Conservation (phyloP, 2,797 vertebrate genomes). For the Nasua narica region DNA sequence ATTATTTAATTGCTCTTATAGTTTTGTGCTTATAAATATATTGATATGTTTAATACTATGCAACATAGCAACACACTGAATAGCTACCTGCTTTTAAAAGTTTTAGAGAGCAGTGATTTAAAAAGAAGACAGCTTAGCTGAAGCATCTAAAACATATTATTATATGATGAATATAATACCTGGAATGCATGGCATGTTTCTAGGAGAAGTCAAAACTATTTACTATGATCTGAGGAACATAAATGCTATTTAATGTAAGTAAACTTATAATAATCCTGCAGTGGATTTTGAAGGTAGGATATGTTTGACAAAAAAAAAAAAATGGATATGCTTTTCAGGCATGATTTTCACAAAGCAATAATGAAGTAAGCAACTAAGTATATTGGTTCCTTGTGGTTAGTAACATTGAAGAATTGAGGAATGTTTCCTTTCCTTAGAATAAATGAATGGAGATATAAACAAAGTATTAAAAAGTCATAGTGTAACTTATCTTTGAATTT, state of each 20-base stretch:
- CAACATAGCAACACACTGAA: neutral
- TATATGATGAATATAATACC: neutral
- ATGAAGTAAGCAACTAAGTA: neutral
- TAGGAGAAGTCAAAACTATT: neutral
- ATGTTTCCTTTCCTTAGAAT: neutral
- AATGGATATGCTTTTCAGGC: conserved; percentile 20
- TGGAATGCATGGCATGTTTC: neutral
- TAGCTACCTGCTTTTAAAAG: neutral
- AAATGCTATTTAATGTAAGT: neutral
- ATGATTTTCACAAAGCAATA: neutral
- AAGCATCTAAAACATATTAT: neutral
- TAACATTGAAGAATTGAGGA: neutral
- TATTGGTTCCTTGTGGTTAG: neutral
- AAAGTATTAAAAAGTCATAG: conserved; percentile 35
- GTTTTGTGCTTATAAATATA: conserved; percentile 16
- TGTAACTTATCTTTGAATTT: conserved; percentile 65
- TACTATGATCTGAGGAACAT: neutral
- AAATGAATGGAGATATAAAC: conserved; percentile 12
- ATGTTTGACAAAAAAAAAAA: neutral
- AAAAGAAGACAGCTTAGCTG: neutral
- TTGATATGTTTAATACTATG: neutral
- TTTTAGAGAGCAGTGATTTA: neutral
- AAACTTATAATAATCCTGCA: neutral
- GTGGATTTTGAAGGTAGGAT: neutral
- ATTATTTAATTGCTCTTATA: conserved; percentile 42